A percentile compares a stretch with the other conserved stretches of the same genome.
These are phyloP conservation scores for Oncorhynchus mykiss DNA, from an alignment of 2,113 vertebrate genomes.

Conservation along the genomic window DNA sequence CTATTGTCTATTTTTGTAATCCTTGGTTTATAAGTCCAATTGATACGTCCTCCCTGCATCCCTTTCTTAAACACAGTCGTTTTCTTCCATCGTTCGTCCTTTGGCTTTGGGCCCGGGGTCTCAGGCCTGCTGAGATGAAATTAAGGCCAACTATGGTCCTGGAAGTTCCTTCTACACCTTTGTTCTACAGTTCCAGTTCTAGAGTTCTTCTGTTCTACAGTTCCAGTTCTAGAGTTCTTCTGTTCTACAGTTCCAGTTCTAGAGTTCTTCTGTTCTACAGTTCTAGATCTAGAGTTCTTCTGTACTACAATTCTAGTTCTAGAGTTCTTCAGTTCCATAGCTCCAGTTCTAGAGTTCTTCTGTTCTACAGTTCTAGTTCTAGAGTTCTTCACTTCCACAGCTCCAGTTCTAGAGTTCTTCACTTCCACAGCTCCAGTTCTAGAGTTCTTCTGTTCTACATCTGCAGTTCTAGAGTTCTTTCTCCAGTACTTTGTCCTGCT, in stretches of 20 bases:
- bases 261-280: too few species aligned
- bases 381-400: too few species aligned
- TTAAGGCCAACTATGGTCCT: slow-evolving; percentile 66
- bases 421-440: too few species aligned
- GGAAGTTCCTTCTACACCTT: slow-evolving; percentile 48
- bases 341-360: too few species aligned
- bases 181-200: too few species aligned
- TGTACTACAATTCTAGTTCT: too few species aligned
- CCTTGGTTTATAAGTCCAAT: not conserved
- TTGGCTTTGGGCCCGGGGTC: slow-evolving; percentile 70
- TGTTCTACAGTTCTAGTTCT: slow-evolving; percentile 15
- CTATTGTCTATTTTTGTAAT: not conserved
- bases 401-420: too few species aligned
- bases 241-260: too few species aligned
- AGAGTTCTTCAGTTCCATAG: too few species aligned
- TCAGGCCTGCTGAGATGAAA: slow-evolving; percentile 97
- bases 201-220: too few species aligned
- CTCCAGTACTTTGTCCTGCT: slow-evolving; percentile 68
- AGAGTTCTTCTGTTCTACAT: too few species aligned
- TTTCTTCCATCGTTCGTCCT: slow-evolving; percentile 34
- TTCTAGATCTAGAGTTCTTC: slow-evolving; percentile 36
- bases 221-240: too few species aligned
- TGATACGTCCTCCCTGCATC: not conserved
- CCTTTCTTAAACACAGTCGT: not conserved
- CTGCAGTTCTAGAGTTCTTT: slow-evolving; percentile 37